phyloP scores from a whole-genome alignment of 2,888 invertebrate genomes.

The Asteroscopus sphinx region DNA sequence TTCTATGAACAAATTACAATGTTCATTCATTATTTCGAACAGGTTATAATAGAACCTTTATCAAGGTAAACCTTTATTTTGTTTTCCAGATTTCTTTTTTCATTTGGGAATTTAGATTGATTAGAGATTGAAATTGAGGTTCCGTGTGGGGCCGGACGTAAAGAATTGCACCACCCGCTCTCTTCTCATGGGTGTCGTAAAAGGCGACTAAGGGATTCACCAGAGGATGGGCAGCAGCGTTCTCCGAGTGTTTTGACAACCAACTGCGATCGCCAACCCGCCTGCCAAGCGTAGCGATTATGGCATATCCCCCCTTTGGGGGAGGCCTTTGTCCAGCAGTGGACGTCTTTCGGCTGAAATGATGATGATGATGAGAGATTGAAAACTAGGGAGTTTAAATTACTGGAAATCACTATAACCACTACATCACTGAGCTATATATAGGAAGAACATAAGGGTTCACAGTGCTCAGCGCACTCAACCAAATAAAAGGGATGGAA shows the following conservation, averaged over 20 bases:
- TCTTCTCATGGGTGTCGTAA: too few species aligned
- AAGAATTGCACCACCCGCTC: too few species aligned
- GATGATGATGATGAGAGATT: constrained; percentile 16
- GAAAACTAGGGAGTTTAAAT: constrained; percentile 34
- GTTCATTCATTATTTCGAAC: constrained; percentile 67
- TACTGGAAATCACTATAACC: constrained; percentile 42
- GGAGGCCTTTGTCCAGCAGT: too few species aligned
- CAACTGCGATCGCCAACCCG: too few species aligned
- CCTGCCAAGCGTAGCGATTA: too few species aligned
- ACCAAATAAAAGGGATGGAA: constrained; percentile 33
- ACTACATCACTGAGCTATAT: constrained; percentile 22
- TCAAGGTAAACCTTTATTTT: constrained; percentile 25
- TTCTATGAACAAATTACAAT: constrained; percentile 70
- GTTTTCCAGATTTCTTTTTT: constrained; percentile 8
- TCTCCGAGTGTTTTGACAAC: too few species aligned
- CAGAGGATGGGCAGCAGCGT: too few species aligned
- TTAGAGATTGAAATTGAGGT: constrained; percentile 23
- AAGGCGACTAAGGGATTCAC: too few species aligned
- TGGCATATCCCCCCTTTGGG: too few species aligned
- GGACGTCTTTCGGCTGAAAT: too few species aligned
- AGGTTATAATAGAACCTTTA: constrained; percentile 49
- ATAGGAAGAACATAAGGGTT: constrained; percentile 23
- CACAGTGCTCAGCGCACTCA: constrained; percentile 27
- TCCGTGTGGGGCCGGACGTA: too few species aligned
- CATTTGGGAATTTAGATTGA: constrained; percentile 14